Evolutionary conservation across 2,888 invertebrate genomes (phyloP).

Genomic region (Agapostemon virescens): DNA sequence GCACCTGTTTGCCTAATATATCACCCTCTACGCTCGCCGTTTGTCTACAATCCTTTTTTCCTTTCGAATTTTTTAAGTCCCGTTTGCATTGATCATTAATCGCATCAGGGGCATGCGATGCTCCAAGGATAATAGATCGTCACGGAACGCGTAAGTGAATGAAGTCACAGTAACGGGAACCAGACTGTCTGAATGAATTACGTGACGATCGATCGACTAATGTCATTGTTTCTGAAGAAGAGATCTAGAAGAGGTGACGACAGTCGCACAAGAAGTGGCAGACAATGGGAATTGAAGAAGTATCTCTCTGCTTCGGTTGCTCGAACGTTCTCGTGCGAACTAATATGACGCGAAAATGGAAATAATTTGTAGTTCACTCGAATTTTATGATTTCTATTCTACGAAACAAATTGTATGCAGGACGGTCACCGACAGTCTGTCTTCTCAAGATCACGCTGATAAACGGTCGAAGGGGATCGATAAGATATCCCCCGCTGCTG

Average conservation of each 20-base stretch:
- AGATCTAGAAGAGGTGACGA: not conserved
- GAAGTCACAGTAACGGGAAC: not conserved
- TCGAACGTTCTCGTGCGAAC: not conserved
- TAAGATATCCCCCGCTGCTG: slow-evolving; percentile 27
- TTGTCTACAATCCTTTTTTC: no score
- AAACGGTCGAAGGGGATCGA: not conserved
- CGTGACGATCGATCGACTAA: not conserved
- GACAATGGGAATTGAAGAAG: not conserved
- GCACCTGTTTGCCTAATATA: no score
- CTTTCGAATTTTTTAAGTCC: not conserved
- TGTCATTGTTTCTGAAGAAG: not conserved
- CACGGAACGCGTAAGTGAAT: not conserved
- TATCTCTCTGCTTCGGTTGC: slow-evolving; percentile 2
- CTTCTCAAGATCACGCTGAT: not conserved
- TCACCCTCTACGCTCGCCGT: no score
- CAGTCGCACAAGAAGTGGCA: not conserved
- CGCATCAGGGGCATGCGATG: not conserved
- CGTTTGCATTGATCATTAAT: not conserved
- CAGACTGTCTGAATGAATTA: not conserved
- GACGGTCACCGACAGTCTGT: not conserved
- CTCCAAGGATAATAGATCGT: not conserved
- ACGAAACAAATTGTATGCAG: no score
- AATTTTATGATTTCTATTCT: no score
- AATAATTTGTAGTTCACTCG: not conserved
- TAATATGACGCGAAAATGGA: not conserved